phyloP scores from a whole-genome alignment of 2,113 vertebrate species.

The Rattus rattus region DNA sequence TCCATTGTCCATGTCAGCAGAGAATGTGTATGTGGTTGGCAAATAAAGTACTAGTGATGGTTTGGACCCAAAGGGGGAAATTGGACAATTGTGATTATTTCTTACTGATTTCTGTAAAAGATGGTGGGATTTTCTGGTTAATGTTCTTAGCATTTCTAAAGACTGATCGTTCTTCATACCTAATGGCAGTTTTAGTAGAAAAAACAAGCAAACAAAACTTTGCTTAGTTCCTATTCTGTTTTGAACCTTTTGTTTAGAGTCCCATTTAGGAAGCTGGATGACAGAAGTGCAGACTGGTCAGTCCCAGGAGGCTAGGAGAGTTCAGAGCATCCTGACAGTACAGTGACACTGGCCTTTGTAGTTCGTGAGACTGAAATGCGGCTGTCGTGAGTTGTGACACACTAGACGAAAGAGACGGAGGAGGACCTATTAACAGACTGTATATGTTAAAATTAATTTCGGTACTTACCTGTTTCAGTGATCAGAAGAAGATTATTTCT shows the following conservation, averaged over 20 bases:
- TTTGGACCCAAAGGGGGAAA: not conserved
- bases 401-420: not conserved
- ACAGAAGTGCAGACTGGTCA: not conserved
- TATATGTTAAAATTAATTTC: conserved; percentile 9
- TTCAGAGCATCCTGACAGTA: not conserved
- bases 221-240: not conserved
- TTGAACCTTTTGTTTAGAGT: not conserved
- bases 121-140: not conserved
- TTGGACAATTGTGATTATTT: not conserved
- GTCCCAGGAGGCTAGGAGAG: not conserved
- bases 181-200: not conserved
- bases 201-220: not conserved
- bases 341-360: not conserved
- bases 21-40: conserved; percentile 3
- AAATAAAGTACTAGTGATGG: conserved; percentile 23
- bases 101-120: not conserved
- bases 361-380: not conserved
- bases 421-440: not conserved
- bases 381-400: not conserved
- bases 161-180: not conserved
- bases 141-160: conserved; percentile 17
- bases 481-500: not conserved
- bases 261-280: not conserved
- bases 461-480: not conserved
- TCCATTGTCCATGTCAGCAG: not conserved